Conservation (phyloP, 2,888 invertebrate genomes). For the Rhorus exstirpatorius region DNA sequence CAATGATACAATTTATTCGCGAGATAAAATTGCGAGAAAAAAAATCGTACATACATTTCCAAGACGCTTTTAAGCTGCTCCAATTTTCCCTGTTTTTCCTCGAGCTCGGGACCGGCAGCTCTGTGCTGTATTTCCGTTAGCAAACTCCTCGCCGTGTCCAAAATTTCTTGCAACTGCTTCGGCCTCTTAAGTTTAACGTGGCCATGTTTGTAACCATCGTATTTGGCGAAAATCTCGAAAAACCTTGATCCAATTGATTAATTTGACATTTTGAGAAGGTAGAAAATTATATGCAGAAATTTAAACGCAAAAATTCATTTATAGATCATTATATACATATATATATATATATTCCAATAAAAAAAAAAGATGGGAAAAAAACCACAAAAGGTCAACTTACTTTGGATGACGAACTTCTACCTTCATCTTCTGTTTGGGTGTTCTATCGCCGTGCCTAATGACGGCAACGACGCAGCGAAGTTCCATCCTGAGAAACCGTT, state of each 20-base stretch:
- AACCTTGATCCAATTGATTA: slow-evolving; percentile 87
- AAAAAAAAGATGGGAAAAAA: not conserved
- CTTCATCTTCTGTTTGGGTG: slow-evolving; percentile 99
- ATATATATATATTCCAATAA: no score
- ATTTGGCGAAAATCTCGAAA: slow-evolving; percentile 99
- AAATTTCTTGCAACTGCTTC: slow-evolving; percentile 98
- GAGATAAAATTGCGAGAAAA: slow-evolving; percentile 13
- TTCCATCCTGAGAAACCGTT: slow-evolving; percentile 89
- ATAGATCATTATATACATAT: no score
- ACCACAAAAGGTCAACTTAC: slow-evolving; percentile 86
- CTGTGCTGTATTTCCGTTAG: slow-evolving; percentile 95
- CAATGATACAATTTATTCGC: no score
- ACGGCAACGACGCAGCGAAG: slow-evolving; percentile 98
- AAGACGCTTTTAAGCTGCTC: slow-evolving; percentile 99
- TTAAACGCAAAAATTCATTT: not conserved
- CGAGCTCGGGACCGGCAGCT: slow-evolving; percentile 96
- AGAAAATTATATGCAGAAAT: slow-evolving; percentile 5
- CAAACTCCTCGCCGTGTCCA: slow-evolving; percentile 97
- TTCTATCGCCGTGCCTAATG: slow-evolving; percentile 98
- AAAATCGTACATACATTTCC: slow-evolving; percentile 94
- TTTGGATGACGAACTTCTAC: slow-evolving; percentile 98
- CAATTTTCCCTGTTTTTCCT: slow-evolving; percentile 98
- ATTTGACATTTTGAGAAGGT: not conserved
- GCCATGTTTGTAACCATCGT: slow-evolving; percentile 97
- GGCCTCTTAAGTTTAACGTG: slow-evolving; percentile 99